A percentile compares a stretch with the other conserved stretches of the same genome.
Evolutionary conservation across 2,113 vertebrate species (phyloP).

Genomic region (Fulica atra): DNA sequence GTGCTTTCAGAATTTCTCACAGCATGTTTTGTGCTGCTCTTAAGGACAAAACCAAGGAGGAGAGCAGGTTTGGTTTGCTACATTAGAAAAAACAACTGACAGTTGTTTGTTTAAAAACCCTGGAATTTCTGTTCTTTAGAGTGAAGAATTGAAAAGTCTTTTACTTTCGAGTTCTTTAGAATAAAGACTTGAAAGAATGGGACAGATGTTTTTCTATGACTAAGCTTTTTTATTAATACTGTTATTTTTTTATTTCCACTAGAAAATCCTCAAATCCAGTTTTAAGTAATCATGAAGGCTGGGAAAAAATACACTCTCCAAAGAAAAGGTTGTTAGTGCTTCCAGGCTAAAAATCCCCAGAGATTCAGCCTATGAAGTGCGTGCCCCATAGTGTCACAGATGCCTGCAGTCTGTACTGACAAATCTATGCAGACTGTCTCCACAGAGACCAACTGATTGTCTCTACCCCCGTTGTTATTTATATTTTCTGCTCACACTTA

Average conservation of each 20-base stretch:
- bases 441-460: neutral
- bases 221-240: neutral
- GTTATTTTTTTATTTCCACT: neutral
- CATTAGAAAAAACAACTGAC: neutral
- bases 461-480: neutral
- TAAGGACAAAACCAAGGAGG: neutral
- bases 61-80: neutral
- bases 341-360: neutral
- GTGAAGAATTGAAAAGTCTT: neutral
- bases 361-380: neutral
- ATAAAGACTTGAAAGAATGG: neutral
- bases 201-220: neutral
- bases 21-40: neutral
- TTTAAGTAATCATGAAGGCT: neutral
- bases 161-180: neutral
- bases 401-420: neutral
- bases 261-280: neutral
- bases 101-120: neutral
- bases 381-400: neutral
- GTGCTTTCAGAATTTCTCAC: neutral
- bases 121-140: neutral
- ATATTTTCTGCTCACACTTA: neutral
- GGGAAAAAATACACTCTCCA: neutral
- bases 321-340: neutral
- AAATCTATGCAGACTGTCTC: accelerated